A percentile compares a stretch with the other conserved stretches of the same genome.
These are phyloP conservation scores for Etheostoma cragini DNA, from an alignment of 2,113 vertebrate species.

Conservation along the genomic window DNA sequence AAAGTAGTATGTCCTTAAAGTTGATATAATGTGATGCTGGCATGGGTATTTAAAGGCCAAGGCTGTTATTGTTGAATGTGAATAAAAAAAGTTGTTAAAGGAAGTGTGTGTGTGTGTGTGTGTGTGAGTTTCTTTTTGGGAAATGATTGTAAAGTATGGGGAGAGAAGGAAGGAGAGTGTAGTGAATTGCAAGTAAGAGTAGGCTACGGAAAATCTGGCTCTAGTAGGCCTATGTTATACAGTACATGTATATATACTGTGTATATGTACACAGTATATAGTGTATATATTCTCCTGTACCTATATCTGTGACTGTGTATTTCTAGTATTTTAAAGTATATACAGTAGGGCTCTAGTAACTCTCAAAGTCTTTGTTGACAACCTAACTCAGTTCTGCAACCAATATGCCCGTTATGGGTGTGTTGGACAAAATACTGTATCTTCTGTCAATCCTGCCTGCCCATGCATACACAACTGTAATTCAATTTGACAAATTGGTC, in stretches of 20 bases:
- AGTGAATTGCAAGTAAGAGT: too few relatives aligned
- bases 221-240: too few relatives aligned
- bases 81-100: constrained; percentile 27
- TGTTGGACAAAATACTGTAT: too few relatives aligned
- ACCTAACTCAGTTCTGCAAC: neutral
- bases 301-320: too few relatives aligned
- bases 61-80: constrained; percentile 36
- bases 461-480: neutral
- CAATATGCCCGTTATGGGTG: too few relatives aligned
- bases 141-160: too few relatives aligned
- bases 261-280: too few relatives aligned
- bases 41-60: constrained; percentile 29
- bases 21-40: constrained; percentile 40
- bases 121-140: neutral
- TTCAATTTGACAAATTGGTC: neutral
- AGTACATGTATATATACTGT: too few relatives aligned
- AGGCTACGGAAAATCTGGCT: too few relatives aligned
- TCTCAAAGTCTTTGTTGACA: neutral
- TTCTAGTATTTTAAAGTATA: neutral
- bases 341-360: neutral
- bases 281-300: too few relatives aligned
- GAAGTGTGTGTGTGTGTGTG: neutral
- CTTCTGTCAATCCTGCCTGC: neutral
- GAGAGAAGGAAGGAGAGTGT: too few relatives aligned
- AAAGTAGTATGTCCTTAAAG: constrained; percentile 52